A percentile compares a stretch with the other conserved stretches of the same genome.
Evolutionary conservation across 2,888 invertebrate genomes (phyloP).

Genomic region (Meliscaeva auricollis): DNA sequence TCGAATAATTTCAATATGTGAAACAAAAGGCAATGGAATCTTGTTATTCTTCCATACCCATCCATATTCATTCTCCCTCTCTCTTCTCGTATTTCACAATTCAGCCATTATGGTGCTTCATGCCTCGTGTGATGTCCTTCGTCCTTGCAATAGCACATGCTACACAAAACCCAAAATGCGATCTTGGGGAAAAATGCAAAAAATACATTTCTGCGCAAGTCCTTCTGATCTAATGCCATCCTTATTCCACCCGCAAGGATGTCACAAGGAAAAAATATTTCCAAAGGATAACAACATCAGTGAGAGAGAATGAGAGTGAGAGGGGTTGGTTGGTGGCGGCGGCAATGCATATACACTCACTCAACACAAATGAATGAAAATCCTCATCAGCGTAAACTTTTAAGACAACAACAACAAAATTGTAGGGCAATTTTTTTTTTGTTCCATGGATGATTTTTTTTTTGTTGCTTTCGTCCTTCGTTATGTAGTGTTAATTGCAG

Average conservation of each 20-base stretch:
- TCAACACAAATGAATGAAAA: constrained; percentile 70
- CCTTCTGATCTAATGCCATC: constrained; percentile 30
- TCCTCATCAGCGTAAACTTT: constrained; percentile 60
- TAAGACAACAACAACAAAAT: constrained; percentile 52
- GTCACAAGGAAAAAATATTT: constrained; percentile 7
- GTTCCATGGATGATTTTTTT: constrained; percentile 9
- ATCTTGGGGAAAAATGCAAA: constrained; percentile 56
- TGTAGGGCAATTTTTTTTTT: constrained; percentile 45
- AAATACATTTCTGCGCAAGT: constrained; percentile 60
- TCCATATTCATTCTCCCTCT: constrained; percentile 19
- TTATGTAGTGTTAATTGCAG: constrained; percentile 76
- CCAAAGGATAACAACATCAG: constrained; percentile 31
- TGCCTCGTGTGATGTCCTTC: not conserved
- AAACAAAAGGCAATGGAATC: constrained; percentile 72
- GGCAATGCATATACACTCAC: not conserved
- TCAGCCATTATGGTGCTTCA: constrained; percentile 62
- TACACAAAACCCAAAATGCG: not conserved
- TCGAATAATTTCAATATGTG: constrained; percentile 72
- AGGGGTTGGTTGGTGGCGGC: constrained; percentile 51
- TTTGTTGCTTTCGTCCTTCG: constrained; percentile 56
- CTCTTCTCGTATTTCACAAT: constrained; percentile 32
- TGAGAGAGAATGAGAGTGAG: constrained; percentile 13
- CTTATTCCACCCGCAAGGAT: constrained; percentile 45
- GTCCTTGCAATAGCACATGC: constrained; percentile 12
- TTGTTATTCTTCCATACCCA: constrained; percentile 43